Base-by-base conservation (phyloP, 2,888 invertebrate genomes). In the Pyrrhia umbra region DNA sequence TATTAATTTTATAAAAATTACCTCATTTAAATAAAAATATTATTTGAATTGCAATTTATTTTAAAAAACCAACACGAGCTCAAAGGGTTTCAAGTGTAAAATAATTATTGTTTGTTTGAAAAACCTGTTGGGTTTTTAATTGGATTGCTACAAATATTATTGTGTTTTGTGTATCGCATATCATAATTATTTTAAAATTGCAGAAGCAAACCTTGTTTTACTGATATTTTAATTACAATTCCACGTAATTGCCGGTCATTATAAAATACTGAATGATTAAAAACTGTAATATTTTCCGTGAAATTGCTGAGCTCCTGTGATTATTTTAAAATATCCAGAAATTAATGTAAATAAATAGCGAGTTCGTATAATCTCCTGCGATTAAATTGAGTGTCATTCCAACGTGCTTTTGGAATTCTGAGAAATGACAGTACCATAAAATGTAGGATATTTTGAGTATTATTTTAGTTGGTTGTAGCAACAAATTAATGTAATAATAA, bases 211-310 rank as follows among this genome's bases (percentile, higher is more conserved):
- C n/a, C 27, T 13, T 4, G 18, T 5, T 34, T 15, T 23, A 18
- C 47, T 1, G 43, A 60, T 37, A 49, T 68, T 43, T 49, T 23
- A 59, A 60, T 49, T 43, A 37, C 5, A 18, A 20, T 27, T 18
- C 21, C 10, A n/a, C 21, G 42, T 47, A 15, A 27, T 59, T 43
- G 21, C 8, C 23, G n/a, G 23, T 66, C 37, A 68, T 23, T 37
- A 42, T 20, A 21, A 37, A 42, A 6, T 13, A 37, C 42, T 5
- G 8, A 18, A 43, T 49, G n/a, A 27, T 49, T 37, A 8, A 20
- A 15, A 42, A 42, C n/a, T 13, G 5, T 27, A 21, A 37, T 34
- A 13, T 42, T 63, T 21, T 21, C 5, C 13, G n/a, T 34, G 0
- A 47, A 42, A 57, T 47, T 10, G 10, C 25, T 13, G 15, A 67